phyloP scores from a whole-genome alignment of 1,140 invertebrate genomes.

The Gryllus bimaculatus region DNA sequence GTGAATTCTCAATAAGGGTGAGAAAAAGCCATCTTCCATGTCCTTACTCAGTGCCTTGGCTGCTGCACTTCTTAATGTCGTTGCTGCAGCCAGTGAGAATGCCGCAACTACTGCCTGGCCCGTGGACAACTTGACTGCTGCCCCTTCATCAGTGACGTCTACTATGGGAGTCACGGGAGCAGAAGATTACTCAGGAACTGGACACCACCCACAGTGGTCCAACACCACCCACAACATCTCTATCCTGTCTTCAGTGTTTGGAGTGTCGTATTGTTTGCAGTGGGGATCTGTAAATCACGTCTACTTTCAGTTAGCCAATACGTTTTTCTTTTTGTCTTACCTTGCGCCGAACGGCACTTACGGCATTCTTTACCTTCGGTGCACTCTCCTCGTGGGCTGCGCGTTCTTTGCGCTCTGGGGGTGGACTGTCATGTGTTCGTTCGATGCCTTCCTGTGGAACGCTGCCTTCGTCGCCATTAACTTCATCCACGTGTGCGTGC shows the following conservation, averaged over 20 bases:
- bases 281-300: conserved; percentile 31
- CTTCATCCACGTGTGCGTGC: conserved; percentile 66
- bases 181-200: not conserved
- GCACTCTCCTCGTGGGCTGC: conserved; percentile 64
- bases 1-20: too few relatives aligned
- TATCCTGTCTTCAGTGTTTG: conserved; percentile 19
- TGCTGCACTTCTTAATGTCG: not conserved
- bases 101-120: conserved; percentile 4
- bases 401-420: conserved; percentile 71
- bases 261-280: conserved; percentile 21
- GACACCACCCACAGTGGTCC: conserved; percentile 9
- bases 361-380: conserved; percentile 67
- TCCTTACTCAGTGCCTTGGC: conserved; percentile 13
- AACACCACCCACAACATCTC: conserved; percentile 18
- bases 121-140: not conserved
- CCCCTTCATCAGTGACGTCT: not conserved
- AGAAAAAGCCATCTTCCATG: not conserved
- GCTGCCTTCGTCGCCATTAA: conserved; percentile 72
- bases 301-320: conserved; percentile 69
- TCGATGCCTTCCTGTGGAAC: conserved; percentile 81
- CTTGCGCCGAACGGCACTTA: conserved; percentile 67
- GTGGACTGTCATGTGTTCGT: conserved; percentile 72
- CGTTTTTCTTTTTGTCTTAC: conserved; percentile 70
- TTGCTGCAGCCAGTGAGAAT: conserved; percentile 7
- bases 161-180: conserved; percentile 9